These are phyloP conservation scores for Daphoenositta chrysoptera DNA, from an alignment of 2,113 vertebrate genomes.

Conservation along the genomic window DNA sequence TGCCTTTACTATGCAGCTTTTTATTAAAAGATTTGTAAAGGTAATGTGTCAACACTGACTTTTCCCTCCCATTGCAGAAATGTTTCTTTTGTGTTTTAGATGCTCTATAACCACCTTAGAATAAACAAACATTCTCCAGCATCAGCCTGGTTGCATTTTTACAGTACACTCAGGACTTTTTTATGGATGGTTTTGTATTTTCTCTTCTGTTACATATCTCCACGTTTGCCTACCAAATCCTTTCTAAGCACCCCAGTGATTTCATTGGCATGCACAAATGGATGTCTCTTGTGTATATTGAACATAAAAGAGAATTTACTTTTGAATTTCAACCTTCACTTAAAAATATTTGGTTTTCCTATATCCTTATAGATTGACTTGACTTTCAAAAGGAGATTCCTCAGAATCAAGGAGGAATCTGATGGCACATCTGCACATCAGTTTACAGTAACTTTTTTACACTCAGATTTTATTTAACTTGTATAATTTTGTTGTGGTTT, in stretches of 20 bases:
- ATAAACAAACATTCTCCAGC: background rate
- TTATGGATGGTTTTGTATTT: background rate
- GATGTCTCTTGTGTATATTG: background rate
- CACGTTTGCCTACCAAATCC: background rate
- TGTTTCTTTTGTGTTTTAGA: background rate
- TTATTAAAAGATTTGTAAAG: background rate
- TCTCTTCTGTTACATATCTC: background rate
- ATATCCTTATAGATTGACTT: background rate
- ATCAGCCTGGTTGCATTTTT: background rate
- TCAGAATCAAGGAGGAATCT: background rate
- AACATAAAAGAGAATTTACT: background rate
- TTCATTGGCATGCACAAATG: background rate
- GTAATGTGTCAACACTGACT: background rate
- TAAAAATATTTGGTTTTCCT: background rate
- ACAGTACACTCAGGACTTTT: background rate
- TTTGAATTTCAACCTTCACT: background rate
- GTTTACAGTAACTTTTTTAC: background rate
- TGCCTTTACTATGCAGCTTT: background rate
- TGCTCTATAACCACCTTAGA: background rate
- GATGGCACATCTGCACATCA: background rate
- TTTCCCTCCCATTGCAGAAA: rapidly evolving
- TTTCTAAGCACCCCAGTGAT: background rate
- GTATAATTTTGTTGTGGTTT: background rate
- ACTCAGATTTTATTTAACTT: background rate
- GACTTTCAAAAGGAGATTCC: background rate